phyloP scores from a whole-genome alignment of 2,797 vertebrate genomes.

The Rhinella marina region DNA sequence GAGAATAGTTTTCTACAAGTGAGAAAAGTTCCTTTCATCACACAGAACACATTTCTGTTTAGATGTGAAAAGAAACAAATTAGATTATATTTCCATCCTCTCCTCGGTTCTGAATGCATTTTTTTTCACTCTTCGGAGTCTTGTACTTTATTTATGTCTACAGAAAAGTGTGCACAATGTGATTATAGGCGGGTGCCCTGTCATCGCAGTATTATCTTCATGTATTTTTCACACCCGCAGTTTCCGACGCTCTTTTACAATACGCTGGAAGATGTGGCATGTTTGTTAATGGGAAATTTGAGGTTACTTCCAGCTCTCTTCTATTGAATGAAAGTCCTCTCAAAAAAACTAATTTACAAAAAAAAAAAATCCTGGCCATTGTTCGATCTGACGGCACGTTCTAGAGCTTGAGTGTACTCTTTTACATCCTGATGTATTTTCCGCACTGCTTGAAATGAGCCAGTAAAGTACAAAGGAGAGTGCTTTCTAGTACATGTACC shows the following conservation, averaged over 20 bases:
- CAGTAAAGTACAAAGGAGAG: not conserved
- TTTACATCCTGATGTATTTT: not conserved
- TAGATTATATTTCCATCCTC: constrained; percentile 48
- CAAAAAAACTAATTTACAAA: not conserved
- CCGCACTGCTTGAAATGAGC: not conserved
- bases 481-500: not conserved
- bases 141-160: constrained; percentile 24
- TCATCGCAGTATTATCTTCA: constrained; percentile 33
- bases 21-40: constrained; percentile 50
- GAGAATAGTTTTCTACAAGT: constrained; percentile 50
- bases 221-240: constrained; percentile 1
- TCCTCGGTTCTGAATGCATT: constrained; percentile 41
- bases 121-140: constrained; percentile 10
- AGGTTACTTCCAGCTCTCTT: constrained; percentile 47
- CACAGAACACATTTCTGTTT: constrained; percentile 46
- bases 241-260: constrained; percentile 12
- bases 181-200: constrained; percentile 27
- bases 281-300: constrained; percentile 41
- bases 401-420: not conserved
- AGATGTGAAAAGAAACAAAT: constrained; percentile 53
- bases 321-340: constrained; percentile 2
- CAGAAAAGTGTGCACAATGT: constrained; percentile 27
- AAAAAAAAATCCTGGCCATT: constrained; percentile 1
- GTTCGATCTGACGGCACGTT: constrained; percentile 10
- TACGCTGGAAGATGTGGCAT: constrained; percentile 1